Evolutionary conservation across 1,140 invertebrate genomes (phyloP).

Genomic region (Brachionus rotundiformis): DNA sequence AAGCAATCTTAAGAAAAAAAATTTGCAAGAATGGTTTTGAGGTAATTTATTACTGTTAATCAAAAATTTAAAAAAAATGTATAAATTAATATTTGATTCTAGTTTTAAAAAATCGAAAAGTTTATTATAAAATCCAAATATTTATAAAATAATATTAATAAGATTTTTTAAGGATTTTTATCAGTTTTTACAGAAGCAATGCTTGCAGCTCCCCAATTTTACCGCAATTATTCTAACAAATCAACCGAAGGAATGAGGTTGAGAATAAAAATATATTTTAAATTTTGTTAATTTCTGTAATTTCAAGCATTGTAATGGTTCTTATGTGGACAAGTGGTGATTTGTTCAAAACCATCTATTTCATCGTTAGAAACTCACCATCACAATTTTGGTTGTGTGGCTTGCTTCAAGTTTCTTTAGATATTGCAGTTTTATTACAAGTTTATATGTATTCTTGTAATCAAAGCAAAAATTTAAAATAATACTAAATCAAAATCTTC

Average conservation of each 20-base stretch:
- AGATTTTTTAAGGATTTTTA: constrained; percentile 87
- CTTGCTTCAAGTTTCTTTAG: constrained; percentile 79
- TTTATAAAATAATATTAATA: not conserved
- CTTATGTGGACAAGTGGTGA: constrained; percentile 90
- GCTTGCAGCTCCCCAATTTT: constrained; percentile 87
- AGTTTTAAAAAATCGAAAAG: too few species aligned
- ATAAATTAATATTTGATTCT: too few species aligned
- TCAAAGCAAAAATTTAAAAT: constrained; percentile 17
- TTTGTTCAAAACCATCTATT: constrained; percentile 94
- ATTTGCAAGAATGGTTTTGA: too few species aligned
- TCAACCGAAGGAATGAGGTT: constrained; percentile 96
- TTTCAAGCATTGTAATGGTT: constrained; percentile 75
- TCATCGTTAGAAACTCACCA: constrained; percentile 82
- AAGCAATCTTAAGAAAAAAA: too few species aligned
- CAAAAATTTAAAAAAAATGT: too few species aligned
- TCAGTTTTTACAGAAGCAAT: constrained; percentile 94
- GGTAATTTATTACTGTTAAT: too few species aligned
- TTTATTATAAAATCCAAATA: not conserved
- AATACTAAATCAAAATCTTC: not conserved
- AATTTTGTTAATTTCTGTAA: constrained; percentile 63
- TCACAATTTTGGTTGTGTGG: constrained; percentile 95
- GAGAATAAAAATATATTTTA: constrained; percentile 52
- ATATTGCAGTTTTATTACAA: constrained; percentile 79
- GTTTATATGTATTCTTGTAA: constrained; percentile 68
- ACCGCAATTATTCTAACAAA: constrained; percentile 82